Base-by-base conservation (phyloP, 2,797 vertebrate genomes). In the Girardinus metallicus region DNA sequence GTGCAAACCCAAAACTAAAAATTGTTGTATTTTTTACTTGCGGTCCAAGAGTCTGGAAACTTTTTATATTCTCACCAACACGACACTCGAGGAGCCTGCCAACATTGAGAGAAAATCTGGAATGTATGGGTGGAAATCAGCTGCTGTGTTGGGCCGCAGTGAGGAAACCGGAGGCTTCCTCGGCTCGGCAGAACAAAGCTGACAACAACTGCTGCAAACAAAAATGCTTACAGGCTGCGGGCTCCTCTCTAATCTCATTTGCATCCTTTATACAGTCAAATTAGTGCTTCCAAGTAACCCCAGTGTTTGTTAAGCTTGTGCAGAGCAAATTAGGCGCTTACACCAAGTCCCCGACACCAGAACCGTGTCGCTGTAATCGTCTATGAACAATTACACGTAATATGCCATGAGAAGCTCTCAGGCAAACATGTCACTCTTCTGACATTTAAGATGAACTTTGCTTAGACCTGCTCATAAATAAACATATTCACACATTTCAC, bases 361-460 rank as follows among this genome's bases (percentile, higher is more conserved):
- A 75, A 62, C 70, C 72, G 29, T 73, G 74, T 46, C 78, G 34
- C 81, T 55, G 60, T 87, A 80, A 90, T 88, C 90, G 91, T 90
- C 79, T 80, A 77, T 73, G 77, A 75, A 89, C 83, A 86, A 84
- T 89, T 84, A 87, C 78, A 82, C 39, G 72, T 62, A 83, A 90
- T 83, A 79, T 49, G 77, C 55, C 83, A 85, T 87, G 85, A 86
- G 74, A 84, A 85, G 86, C 90, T 90, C 91, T 91, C 62, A 88
- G 84, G 73, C 85, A 87, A 91, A 89, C 84, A 84, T 80, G 84
- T 86, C 76, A 90, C 78, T 91, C 75, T 47, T 87, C 80, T 84
- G 85, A 82, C 87, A 88, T 88, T 87, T 87, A 74, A 77, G 47
- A n/a, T 83, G 83, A 87, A 83, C 87, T 85, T 87, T 68, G 70